Evolutionary conservation across 53 echinoderm and acorn worm genomes (phyloP), one percentile per base, ranked within the genome.

Genomic region (Arbacia lixula): DNA sequence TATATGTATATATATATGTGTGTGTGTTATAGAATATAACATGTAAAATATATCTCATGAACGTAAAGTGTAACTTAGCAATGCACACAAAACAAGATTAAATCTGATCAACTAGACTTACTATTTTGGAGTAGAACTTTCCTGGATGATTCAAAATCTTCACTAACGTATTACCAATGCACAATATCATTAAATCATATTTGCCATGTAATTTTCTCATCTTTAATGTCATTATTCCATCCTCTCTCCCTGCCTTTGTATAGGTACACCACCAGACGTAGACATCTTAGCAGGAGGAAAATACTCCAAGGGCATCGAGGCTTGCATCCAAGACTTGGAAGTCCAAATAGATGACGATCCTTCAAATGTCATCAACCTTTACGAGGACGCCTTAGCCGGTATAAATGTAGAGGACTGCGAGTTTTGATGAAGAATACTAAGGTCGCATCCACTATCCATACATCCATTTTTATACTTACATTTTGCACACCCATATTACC

Each of bases 251-350:
- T 14, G 9, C 8, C 8, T 10, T 24, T 22, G 1, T 17, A 53
- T 67, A 98, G 99, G 99, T 79, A 92, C 94, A 11, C 88, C 99
- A 6, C 99, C 99, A 34, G 94, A 94, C 66, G 72, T 95, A 36
- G 76, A 80, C 37, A 72, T 85, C 46, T 80, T 93, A 35, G 95
- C 99, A 11, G 94, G 91, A 24, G 74, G 60, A 33, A 88, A 90
- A 68, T 99, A 58, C 68, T 83, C 36, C 20, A 84, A 78, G 35
- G 99, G 94, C 42, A 63, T 91, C 0, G 90, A 87, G 61, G 88
- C 90, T 0, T 98, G 98, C 84, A 83, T 98, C 24, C 52, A 79
- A 25, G 89, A 98, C 39, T 56, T 98, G 2, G 43, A 63, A 1
- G 72, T 98, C 19, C 80, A 86, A 50, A 72, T 86, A 14, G 92